These are phyloP conservation scores for Luffia ferchaultella DNA, from an alignment of 2,888 invertebrate species.

Conservation along the genomic window DNA sequence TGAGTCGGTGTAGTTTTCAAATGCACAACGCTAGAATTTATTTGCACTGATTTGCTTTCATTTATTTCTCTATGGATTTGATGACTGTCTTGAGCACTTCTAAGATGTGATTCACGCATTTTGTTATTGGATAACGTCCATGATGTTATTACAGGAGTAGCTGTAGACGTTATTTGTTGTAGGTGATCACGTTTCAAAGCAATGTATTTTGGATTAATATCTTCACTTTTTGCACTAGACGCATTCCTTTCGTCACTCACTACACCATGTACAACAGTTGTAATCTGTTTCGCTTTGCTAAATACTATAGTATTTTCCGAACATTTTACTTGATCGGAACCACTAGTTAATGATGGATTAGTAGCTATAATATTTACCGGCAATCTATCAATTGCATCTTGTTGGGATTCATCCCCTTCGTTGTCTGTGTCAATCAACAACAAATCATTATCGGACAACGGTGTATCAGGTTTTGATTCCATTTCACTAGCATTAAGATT, in stretches of 20 bases:
- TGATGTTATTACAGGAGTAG: slow-evolving; percentile 64
- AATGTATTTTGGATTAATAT: slow-evolving; percentile 35
- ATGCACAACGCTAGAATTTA: slow-evolving; percentile 51
- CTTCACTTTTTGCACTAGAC: slow-evolving; percentile 27
- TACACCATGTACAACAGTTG: slow-evolving; percentile 17
- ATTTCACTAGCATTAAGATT: slow-evolving; percentile 76
- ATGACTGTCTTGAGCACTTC: slow-evolving; percentile 35
- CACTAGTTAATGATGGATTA: slow-evolving; percentile 29
- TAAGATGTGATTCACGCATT: slow-evolving; percentile 39
- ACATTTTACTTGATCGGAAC: slow-evolving; percentile 37
- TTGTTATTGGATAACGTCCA: slow-evolving; percentile 63
- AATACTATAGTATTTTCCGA: background rate
- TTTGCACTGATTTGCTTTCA: slow-evolving; percentile 42
- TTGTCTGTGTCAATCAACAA: slow-evolving; percentile 89
- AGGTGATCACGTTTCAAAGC: slow-evolving; percentile 37
- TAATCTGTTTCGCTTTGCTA: slow-evolving; percentile 17
- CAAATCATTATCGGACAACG: slow-evolving; percentile 83
- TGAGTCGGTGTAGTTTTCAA: slow-evolving; percentile 40
- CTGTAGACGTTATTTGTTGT: slow-evolving; percentile 43
- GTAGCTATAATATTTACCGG: slow-evolving; percentile 45
- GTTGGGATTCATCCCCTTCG: slow-evolving; percentile 69
- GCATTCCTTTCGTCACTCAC: slow-evolving; percentile 30
- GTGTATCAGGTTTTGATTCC: slow-evolving; percentile 84
- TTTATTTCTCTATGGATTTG: slow-evolving; percentile 29
- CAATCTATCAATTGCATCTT: slow-evolving; percentile 45